Evolutionary conservation across 2,113 vertebrate species (phyloP), one percentile per base, ranked within the genome.

Genomic region (Xerus inauris): DNA sequence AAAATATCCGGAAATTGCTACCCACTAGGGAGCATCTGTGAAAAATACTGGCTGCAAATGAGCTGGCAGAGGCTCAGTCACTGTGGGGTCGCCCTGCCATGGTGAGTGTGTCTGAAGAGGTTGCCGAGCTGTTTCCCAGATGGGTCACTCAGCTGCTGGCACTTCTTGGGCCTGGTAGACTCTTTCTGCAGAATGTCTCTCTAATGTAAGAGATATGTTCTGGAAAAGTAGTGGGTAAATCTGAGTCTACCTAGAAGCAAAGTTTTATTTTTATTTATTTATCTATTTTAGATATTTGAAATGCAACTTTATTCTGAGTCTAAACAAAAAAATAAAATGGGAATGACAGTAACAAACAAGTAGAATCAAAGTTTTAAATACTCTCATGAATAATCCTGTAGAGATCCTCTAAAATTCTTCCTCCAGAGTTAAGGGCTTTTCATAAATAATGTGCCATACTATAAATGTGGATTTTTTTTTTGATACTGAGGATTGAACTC

Each of bases 11-110:
- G 96, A 98, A 98, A 97, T 77, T 77, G 54, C 95, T 97, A 67
- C 97, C 79, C 98, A 92, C 97, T 95, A 97, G 98, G 97, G 98
- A 98, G 96, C n/a, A 98, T 93, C 91, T 98, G 97, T 98, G 96
- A 98, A 98, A 98, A 97, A 89, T 96, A 95, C 47, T 90, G 95
- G 89, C 45, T 40, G 5, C 85, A 67, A 97, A 98, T 89, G 96
- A 97, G 90, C 1, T 96, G 96, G 97, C 93, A 93, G 16, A 45
- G 45, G 32, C 59, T 80, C 93, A 92, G 97, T 35, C 95, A 32
- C 67, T 89, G 96, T 69, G 54, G 86, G 73, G 90, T 97, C 67
- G 93, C 85, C 80, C 47, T 67, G 93, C 93, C 88, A 95, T 10
- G 62, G 73, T 64, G 30, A 62, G 72, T 87, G 94, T 96, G 97